phyloP scores from a whole-genome alignment of 2,113 vertebrate genomes.

The Trachemys scripta region DNA sequence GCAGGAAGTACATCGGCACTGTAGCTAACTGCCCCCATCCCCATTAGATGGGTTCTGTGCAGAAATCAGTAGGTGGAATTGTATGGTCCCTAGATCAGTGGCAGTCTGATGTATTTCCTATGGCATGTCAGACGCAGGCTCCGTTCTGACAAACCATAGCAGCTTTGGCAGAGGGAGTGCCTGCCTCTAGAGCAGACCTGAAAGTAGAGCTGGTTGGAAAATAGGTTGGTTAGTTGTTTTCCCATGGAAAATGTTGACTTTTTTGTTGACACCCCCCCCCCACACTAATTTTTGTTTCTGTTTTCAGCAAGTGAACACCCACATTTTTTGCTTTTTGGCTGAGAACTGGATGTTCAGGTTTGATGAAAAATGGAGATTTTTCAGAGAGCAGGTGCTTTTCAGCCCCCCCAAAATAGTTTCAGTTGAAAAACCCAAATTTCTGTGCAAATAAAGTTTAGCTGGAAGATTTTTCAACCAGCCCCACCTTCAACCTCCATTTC shows the following conservation, averaged over 20 bases:
- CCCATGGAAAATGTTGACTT: not conserved
- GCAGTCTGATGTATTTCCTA: not conserved
- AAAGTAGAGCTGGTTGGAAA: not conserved
- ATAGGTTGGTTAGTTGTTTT: not conserved
- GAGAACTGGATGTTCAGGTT: not conserved
- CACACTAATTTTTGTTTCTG: not conserved
- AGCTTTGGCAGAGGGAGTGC: not conserved
- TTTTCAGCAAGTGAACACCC: not conserved
- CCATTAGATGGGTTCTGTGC: not conserved
- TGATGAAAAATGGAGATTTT: not conserved
- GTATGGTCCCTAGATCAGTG: not conserved
- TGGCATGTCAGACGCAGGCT: not conserved
- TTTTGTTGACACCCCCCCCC: not conserved
- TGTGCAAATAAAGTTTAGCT: not conserved
- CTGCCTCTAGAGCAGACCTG: not conserved
- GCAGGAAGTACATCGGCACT: not conserved
- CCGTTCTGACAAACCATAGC: not conserved
- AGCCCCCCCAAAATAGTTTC: not conserved
- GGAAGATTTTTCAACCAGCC: not conserved
- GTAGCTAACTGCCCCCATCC: not conserved
- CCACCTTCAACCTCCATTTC: not conserved
- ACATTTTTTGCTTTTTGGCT: not conserved
- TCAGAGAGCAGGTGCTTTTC: not conserved
- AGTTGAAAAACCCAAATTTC: conserved; percentile 62
- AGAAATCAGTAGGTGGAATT: not conserved